These are phyloP conservation scores for Onychorhynchus coronatus DNA, from an alignment of 2,113 vertebrate genomes.

Conservation along the genomic window DNA sequence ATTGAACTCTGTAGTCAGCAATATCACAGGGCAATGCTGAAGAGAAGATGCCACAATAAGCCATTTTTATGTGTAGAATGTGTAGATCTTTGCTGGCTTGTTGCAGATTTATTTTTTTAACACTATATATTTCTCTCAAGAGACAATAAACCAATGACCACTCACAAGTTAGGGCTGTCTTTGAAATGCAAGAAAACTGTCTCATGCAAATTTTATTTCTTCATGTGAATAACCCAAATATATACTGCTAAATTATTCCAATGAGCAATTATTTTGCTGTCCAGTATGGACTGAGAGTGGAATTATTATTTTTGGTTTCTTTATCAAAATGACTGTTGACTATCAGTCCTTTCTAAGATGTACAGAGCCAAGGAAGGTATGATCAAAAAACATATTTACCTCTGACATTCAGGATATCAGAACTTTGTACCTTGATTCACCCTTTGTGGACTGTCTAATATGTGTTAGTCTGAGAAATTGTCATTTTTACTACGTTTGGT, in stretches of 20 bases:
- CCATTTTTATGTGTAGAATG: background rate
- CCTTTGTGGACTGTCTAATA: background rate
- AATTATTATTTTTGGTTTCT: background rate
- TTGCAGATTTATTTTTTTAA: background rate
- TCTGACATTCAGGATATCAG: background rate
- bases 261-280: background rate
- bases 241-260: background rate
- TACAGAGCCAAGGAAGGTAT: background rate
- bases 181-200: background rate
- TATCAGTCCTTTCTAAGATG: background rate
- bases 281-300: background rate
- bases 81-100: background rate
- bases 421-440: background rate
- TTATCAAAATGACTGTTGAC: background rate
- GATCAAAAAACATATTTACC: background rate
- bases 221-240: background rate
- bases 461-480: background rate
- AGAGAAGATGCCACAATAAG: background rate
- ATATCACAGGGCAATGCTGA: background rate
- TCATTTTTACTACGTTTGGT: background rate
- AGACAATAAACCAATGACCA: background rate
- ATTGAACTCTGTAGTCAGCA: background rate
- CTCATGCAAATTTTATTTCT: background rate
- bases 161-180: background rate
- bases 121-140: background rate